Evolutionary conservation across 2,113 vertebrate species (phyloP).

Genomic region (Corydoras maculifer): DNA sequence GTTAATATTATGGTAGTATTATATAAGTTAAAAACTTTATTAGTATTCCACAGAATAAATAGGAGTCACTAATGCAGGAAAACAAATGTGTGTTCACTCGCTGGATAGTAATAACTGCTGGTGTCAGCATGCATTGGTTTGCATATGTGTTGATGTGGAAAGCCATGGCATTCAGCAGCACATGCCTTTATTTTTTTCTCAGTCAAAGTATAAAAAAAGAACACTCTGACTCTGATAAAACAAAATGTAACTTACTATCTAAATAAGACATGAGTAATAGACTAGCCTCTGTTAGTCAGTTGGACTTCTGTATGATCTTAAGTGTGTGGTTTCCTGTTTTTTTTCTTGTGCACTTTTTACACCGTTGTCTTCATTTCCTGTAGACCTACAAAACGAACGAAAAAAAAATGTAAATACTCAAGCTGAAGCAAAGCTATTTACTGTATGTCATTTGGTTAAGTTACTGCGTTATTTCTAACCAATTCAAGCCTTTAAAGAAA

Average conservation of each 20-base stretch:
- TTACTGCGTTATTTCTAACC: too few relatives aligned
- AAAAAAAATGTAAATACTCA: too few relatives aligned
- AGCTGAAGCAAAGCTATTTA: too few relatives aligned
- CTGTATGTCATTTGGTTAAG: too few relatives aligned
- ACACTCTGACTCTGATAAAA: too few relatives aligned
- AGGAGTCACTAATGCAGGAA: not conserved
- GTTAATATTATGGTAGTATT: too few relatives aligned
- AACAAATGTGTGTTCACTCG: conserved; percentile 15
- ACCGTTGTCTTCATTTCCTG: conserved; percentile 22
- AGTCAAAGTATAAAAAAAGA: not conserved
- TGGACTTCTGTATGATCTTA: conserved; percentile 33
- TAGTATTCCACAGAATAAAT: too few relatives aligned
- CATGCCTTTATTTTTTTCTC: not conserved
- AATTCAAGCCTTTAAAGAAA: too few relatives aligned
- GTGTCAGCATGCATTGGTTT: conserved; percentile 17
- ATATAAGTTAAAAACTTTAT: too few relatives aligned
- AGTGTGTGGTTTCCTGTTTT: conserved; percentile 61
- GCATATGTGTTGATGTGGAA: not conserved
- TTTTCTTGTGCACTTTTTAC: conserved; percentile 19
- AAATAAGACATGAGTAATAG: not conserved
- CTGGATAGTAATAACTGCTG: conserved; percentile 9
- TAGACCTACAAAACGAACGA: not conserved
- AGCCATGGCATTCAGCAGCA: not conserved
- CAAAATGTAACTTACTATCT: not conserved
- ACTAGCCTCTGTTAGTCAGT: conserved; percentile 1